Base-by-base conservation (phyloP, 2,797 vertebrate species). In the Vespertilio murinus region DNA sequence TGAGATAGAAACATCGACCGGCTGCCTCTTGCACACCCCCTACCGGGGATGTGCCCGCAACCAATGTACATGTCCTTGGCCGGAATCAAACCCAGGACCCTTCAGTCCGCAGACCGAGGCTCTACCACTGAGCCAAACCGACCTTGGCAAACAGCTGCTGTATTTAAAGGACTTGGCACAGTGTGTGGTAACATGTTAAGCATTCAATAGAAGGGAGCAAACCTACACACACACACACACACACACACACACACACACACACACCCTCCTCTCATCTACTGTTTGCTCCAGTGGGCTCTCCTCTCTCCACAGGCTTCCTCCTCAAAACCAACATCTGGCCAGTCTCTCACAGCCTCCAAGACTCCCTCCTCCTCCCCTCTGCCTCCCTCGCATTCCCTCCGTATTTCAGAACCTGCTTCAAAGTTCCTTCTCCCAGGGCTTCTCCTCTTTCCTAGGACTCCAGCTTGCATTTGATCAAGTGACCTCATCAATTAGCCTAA, bases 321-420 rank as follows among this genome's bases (percentile, higher is more conserved):
- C 42, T 87, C 61, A 77, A 23, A 84, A 20, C 54, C 42, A 54
- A 20, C 85, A 65, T 56, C 77, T 54, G 88, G 49, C 42, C 30
- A 18, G 13, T 45, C 59, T 49, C 88, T 28, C 18, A 74, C 40
- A 33, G 52, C 28, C 79, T 61, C 73, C 5, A 14, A 9, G 56
- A 74, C 73, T 22, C 67, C 49, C 40, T 28, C 33, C 2, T 40
- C 49, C 42, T 52, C 11, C 87, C 1, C 3, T 45, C n/a, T 30
- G 23, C 45, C 67, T 54, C 54, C 42, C 28, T 23, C 17, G 2
- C 4, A 9, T 40, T 35, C 73, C 25, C 3, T 45, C 40, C 80
- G n/a, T n/a, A 33, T 38, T 64, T 54, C 81, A 88, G 84, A 88
- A 77, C n/a, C 77, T 75, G 78, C 84, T 71, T 90, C 61, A 74